Evolutionary conservation across 2,113 vertebrate genomes (phyloP), one percentile per base, ranked within the genome.

Genomic region (Capreolus pygargus): DNA sequence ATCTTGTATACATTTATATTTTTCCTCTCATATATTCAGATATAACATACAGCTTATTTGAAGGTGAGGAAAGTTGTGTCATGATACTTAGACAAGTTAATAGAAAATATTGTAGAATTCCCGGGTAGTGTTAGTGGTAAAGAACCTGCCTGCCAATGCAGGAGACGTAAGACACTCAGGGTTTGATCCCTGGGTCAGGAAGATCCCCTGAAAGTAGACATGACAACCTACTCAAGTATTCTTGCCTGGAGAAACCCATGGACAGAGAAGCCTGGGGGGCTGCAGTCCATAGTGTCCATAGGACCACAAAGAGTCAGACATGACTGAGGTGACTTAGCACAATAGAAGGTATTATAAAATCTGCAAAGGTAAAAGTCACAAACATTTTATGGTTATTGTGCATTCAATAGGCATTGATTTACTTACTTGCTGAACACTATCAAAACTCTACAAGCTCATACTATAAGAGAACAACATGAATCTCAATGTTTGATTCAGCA

Each of bases 271-370:
- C 10, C 36, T 23, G 9, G 19, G 17, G 9, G 19, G n/a, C n/a
- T 39, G 36, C 2, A 74, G 67, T 70, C 67, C 67, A 39, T 21
- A 70, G 4, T 67, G 64, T 36, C 33, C 30, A n/a, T 67, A 70
- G 19, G 64, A 2, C 36, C 61, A 12, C n/a, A 36, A 70, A 70
- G n/a, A 70, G n/a, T 23, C n/a, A 70, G 67, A 39, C 67, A 39
- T 9, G 5, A 70, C n/a, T 70, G 67, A 70, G n/a, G n/a, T 39
- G 19, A 39, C 19, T 70, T 39, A 70, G 67, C 67, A 39, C 67
- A 67, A 15, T 67, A 76, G 52, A 86, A 81, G 95, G n/a, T 50
- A 58, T 82, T 96, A 55, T 39, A 16, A 96, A 79, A 45, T 86
- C 33, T 78, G 5, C 47, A 78, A 82, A 84, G 13, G 54, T 15